Base-by-base conservation (phyloP, 2,113 vertebrate species). In the Dryoscopus gambensis region DNA sequence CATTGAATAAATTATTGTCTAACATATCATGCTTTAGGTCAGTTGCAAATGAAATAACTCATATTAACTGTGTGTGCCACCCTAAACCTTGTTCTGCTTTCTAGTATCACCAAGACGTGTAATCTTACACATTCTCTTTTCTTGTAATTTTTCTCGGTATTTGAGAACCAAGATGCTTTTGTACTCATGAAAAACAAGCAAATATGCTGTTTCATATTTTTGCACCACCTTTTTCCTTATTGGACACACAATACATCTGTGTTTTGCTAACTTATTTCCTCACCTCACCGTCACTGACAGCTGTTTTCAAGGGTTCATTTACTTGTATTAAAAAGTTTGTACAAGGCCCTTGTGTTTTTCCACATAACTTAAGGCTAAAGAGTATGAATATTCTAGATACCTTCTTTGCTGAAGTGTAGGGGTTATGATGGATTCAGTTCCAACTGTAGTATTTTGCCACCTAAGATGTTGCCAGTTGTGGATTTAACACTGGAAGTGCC, bases 361-460 rank as follows among this genome's bases (percentile, higher is more conserved):
- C 9, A 15, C 0, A 0, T 68, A 63, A 56, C 4, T 67, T 75
- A 46, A 60, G 12, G 13, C 19, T 87, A 40, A 62, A 42, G 9
- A 15, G 19, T 59, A 7, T 35, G 13, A 75, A 37, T 68, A 56
- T 71, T 75, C 37, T 55, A 56, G 30, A 24, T 28, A 24, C 7
- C n/a, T 47, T 52, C 17, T 75, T 89, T 52, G 39, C 21, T 74
- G 35, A 52, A n/a, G 24, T 31, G 39, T 40, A n/a, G 35, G 33
- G 10, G 31, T 21, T 55, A 20, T 28, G 13, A 63, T 42, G 15
- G 14, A 64, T 76, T 95, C 24, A n/a, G 28, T 56, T 80, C 19
- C 44, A 68, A 0, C 20, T 50, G 9, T 13, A 40, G 23, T 27
- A 46, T 93, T 93, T 69, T 87, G 20, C 18, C n/a, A 42, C 22